Base-by-base conservation (phyloP, 1,140 invertebrate species). In the Bombus waltoni region DNA sequence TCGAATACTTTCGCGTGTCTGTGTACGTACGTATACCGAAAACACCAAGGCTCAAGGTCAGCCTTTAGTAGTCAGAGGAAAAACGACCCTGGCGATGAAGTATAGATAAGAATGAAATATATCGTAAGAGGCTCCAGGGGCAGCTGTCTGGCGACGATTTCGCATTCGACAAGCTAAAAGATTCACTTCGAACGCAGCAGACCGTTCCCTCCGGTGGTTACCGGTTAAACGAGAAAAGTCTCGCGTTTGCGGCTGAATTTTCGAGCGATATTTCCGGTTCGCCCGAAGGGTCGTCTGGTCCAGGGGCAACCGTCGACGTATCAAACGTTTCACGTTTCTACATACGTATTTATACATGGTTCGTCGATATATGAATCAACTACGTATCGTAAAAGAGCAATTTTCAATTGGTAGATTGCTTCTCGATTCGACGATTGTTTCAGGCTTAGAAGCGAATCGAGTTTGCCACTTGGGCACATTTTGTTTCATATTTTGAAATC, bases 211-310 rank as follows among this genome's bases (percentile, higher is more conserved):
- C 9, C 79, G 68, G 68, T 81, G 53, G 79, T 81, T 81, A 44
- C 68, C 79, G 68, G 68, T 81, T 59, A 81, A 81, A 81, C 79
- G 79, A 72, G 53, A 72, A 66, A 81, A 59, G 68, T 72, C 79
- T 28, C 47, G 47, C 79, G 68, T 72, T 81, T 72, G 79, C 76
- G 22, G 59, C 77, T 44, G 78, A 82, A 87, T 88, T 87, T 87
- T 83, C 80, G 70, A 74, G 77, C 78, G 88, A 84, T 85, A 73
- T 85, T 84, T 18, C 79, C 28, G 84, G 47, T 70, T 68, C 75
- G 89, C 80, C 83, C 25, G 59, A 83, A 65, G 75, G 62, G 42
- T 75, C 80, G 85, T 79, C 80, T 66, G 78, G 85, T 78, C 82
- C 85, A 42, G 68, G 68, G 80, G 35, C 62, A 62, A 87, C 70